Conservation (phyloP, 2,113 vertebrate genomes). For the Motacilla alba region DNA sequence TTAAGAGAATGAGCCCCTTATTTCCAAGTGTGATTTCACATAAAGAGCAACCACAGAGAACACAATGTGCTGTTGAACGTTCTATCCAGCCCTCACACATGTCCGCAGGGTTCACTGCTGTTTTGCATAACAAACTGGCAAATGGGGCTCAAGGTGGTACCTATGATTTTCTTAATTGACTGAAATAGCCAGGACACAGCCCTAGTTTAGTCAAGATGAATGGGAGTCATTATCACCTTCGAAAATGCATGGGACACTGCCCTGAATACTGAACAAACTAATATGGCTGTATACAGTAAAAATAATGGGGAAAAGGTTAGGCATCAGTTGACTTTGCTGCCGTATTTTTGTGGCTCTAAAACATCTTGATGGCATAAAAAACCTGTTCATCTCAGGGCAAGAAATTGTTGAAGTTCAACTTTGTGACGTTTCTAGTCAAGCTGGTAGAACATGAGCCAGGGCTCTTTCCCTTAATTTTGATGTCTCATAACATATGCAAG, state of each 20-base stretch:
- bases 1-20: neutral
- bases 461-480: neutral
- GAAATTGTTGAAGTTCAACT: neutral
- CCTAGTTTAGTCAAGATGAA: neutral
- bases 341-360: neutral
- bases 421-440: neutral
- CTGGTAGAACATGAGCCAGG: neutral
- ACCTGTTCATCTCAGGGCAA: neutral
- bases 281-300: neutral
- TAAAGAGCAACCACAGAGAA: neutral
- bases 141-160: neutral
- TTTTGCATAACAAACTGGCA: neutral
- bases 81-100: neutral
- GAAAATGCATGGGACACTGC: neutral
- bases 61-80: neutral
- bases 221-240: neutral
- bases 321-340: neutral
- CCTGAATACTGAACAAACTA: neutral
- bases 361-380: neutral
- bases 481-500: neutral
- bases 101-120: neutral
- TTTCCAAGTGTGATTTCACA: neutral
- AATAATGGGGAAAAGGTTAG: neutral
- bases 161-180: neutral
- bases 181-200: neutral